Evolutionary conservation across 2,888 invertebrate genomes (phyloP), one percentile per base, ranked within the genome.

Genomic region (Nasonovia ribisnigri): DNA sequence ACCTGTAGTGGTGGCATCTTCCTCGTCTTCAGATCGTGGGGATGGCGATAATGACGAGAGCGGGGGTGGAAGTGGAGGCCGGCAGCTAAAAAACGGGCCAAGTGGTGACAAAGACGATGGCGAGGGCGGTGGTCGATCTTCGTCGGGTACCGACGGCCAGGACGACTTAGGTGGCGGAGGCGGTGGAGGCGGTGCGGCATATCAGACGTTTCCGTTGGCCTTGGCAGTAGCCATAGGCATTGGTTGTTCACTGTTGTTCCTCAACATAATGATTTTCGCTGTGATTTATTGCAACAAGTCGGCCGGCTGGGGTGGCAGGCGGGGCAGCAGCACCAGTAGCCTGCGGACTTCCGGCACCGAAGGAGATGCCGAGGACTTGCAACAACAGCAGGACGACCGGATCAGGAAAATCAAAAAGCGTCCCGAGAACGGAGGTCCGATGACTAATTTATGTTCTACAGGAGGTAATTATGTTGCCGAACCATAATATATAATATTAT

Each of bases 191-290:
- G 98, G 98, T 95, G 98, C 98, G 95, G 98, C 98, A 1, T 98
- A 98, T 95, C 98, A 98, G 0, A 98, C 98, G 0, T 98, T 98
- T 95, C 98, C 98, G 0, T 98, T 98, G 8, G 98, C 98, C 3
- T 96, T 99, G 29, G 98, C 98, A 96, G 98, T 98, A 0, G 99
- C 98, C 42, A 98, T 99, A 95, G 99, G 99, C 90, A 98, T 99
- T 95, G 99, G 99, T 84, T 98, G 97, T 92, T 97, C 98, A 0
- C 96, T 98, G 94, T 96, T 98, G 94, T 97, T 98, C 95, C 96
- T 98, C 51, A 98, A 98, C 96, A 97, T 98, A 92, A 96, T 98
- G 91, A 98, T 98, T 95, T 98, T 98, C 95, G 98, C 98, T 91
- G 98, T 98, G 8, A 97, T 98, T 26, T 98, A 98, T 96, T 98